phyloP scores from a whole-genome alignment of 1,140 invertebrate species.

The Batillaria attramentaria region DNA sequence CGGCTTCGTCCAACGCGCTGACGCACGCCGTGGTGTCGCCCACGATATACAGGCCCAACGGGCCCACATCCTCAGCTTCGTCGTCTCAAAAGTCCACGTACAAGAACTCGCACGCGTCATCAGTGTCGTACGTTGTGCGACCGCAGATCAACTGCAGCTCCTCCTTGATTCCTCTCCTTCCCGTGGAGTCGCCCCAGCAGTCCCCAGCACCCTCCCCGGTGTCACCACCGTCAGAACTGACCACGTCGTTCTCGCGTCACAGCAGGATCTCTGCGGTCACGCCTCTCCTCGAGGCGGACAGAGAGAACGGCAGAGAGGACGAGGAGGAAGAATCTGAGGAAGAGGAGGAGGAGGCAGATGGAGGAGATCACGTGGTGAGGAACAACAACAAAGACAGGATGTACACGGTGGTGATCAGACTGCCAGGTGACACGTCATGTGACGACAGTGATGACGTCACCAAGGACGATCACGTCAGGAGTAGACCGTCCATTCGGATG shows the following conservation, averaged over 20 bases:
- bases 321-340: conserved; percentile 9
- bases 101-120: too few relatives aligned
- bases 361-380: conserved; percentile 41
- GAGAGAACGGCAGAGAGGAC: conserved; percentile 31
- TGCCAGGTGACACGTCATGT: conserved; percentile 76
- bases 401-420: conserved; percentile 92
- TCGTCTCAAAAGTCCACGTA: too few relatives aligned
- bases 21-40: conserved; percentile 16
- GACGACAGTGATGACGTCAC: conserved; percentile 1
- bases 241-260: conserved; percentile 50
- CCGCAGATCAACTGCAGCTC: conserved; percentile 45
- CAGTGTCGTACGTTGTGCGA: too few relatives aligned
- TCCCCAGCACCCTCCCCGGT: conserved; percentile 22
- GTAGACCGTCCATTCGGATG: conserved; percentile 50
- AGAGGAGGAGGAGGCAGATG: conserved; percentile 19
- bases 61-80: conserved; percentile 22
- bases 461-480: not conserved
- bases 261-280: conserved; percentile 33
- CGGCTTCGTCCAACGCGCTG: conserved; percentile 40
- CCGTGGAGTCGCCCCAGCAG: conserved; percentile 45
- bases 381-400: conserved; percentile 72
- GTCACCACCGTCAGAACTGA: conserved; percentile 32
- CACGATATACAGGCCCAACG: conserved; percentile 16
- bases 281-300: conserved; percentile 26
- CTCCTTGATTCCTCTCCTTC: conserved; percentile 50